Base-by-base conservation (phyloP, 2,113 vertebrate genomes). In the Corapipo altera region DNA sequence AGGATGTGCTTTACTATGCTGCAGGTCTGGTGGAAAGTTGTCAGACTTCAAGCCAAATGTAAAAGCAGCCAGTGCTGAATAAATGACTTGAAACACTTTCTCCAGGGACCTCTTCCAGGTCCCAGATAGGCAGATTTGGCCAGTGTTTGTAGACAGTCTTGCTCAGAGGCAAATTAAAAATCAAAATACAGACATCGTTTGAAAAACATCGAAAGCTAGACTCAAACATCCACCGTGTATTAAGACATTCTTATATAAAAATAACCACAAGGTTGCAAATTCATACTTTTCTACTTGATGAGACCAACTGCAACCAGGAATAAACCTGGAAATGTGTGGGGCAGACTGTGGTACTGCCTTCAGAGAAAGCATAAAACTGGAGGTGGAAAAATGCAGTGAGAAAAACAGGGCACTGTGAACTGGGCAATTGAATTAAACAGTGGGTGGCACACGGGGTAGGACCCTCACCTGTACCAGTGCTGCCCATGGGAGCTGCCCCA, bases 201-300 rank as follows among this genome's bases (percentile, higher is more conserved):
- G 96, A 96, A 98, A 97, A 98, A 97, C 98, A 97, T 97, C 94
- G 97, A 98, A 97, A 97, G 96, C 96, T 97, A 87, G 93, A 97
- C 97, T 98, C 97, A 97, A 95, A 98, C 96, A 97, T 98, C 97
- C 98, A 95, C 88, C 96, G 95, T 97, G 96, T 98, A 98, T 98
- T 98, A 98, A 98, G 89, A 97, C 97, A 97, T 94, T 97, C 97
- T 98, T 96, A 97, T 96, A 98, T 98, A 97, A 98, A 98, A 97
- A 97, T 97, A 97, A 98, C 98, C 97, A 79, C 97, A 97, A 95
- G 95, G 92, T 95, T 97, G 97, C 96, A 97, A 96, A 97, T 97
- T 98, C 98, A 98, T 98, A 98, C 96, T 98, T 98, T 98, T 98
- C 98, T 98, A 97, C 97, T 95, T 96, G 96, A 95, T 95, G 96